Evolutionary conservation across 2,797 vertebrate genomes (phyloP).

Genomic region (Pantherophis alleghaniensis): DNA sequence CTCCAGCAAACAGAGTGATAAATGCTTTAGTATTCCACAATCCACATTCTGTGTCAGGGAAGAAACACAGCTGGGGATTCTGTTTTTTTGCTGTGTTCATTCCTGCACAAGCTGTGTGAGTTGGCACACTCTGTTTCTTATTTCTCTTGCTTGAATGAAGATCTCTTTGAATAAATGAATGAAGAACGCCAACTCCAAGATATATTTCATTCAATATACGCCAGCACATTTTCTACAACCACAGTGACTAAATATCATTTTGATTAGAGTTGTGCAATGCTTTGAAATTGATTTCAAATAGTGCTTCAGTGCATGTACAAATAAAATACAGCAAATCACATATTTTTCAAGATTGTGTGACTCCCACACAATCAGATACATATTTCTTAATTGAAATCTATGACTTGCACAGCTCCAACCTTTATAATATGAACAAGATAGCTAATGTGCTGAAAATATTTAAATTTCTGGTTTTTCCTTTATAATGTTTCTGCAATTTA

Average conservation of each 20-base stretch:
- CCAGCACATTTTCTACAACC: background rate
- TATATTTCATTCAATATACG: background rate
- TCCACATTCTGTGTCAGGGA: background rate
- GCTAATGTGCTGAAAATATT: background rate
- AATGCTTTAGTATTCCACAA: background rate
- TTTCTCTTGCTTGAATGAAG: background rate
- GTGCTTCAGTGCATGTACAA: background rate
- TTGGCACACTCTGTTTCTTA: background rate
- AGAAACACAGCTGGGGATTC: background rate
- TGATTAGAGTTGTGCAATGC: background rate
- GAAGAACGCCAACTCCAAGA: background rate
- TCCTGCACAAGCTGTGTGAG: background rate
- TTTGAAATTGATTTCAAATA: background rate
- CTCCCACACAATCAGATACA: background rate
- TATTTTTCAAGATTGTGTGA: background rate
- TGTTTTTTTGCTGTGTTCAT: background rate
- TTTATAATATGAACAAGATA: background rate
- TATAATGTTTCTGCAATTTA: background rate
- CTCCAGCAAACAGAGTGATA: background rate
- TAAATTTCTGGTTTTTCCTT: background rate
- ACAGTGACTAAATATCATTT: background rate
- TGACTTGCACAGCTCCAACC: background rate
- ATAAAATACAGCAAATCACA: background rate
- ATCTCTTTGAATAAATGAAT: background rate
- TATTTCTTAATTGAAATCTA: background rate